phyloP scores from a whole-genome alignment of 2,888 invertebrate genomes.

The Brachypterus glaber region DNA sequence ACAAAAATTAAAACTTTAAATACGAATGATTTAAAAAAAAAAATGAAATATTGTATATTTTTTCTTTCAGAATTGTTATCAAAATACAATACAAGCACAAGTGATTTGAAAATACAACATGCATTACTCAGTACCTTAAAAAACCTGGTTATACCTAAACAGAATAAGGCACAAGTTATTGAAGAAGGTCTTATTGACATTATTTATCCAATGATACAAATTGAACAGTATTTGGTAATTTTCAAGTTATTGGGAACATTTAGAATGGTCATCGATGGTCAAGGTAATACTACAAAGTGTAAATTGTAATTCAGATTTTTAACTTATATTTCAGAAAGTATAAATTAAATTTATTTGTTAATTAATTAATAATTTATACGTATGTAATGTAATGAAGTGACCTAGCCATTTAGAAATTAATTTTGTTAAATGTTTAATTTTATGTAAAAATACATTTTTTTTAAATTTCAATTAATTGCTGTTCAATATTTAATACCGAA shows the following conservation, averaged over 20 bases:
- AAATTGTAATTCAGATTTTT: no score
- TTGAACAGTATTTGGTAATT: slow-evolving; percentile 66
- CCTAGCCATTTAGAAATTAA: no score
- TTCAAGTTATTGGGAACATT: slow-evolving; percentile 80
- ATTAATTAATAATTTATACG: neutral
- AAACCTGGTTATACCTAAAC: slow-evolving; percentile 62
- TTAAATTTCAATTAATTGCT: no score
- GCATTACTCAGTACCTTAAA: slow-evolving; percentile 69
- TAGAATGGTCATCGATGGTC: slow-evolving; percentile 78
- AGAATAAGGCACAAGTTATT: slow-evolving; percentile 66
- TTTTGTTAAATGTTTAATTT: no score
- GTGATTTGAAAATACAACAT: slow-evolving; percentile 57
- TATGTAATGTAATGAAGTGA: no score
- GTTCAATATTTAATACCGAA: no score
- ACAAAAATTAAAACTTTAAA: no score
- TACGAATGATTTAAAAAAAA: no score
- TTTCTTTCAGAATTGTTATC: slow-evolving; percentile 41
- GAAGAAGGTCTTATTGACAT: slow-evolving; percentile 64
- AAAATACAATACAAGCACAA: slow-evolving; percentile 50
- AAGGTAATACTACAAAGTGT: no score
- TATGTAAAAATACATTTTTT: no score
- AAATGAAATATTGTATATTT: no score
- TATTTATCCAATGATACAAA: slow-evolving; percentile 59
- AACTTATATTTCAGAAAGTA: no score
- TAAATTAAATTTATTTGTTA: slow-evolving; percentile 15